Conservation (phyloP, 2,113 vertebrate genomes). For the Cairina moschata region DNA sequence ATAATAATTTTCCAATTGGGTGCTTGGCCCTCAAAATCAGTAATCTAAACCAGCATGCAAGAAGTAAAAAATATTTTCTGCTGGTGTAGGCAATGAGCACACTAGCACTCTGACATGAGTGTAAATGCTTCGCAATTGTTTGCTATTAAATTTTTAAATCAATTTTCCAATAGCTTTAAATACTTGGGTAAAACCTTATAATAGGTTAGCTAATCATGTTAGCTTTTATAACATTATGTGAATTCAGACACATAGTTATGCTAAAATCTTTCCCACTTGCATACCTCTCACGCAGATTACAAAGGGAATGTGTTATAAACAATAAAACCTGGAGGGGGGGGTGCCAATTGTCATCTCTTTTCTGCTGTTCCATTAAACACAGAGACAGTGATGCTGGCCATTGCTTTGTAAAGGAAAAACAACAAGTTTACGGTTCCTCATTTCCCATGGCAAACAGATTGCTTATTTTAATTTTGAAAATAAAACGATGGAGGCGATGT, state of each 20-base stretch:
- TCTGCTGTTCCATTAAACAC: conserved; percentile 74
- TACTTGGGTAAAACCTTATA: conserved; percentile 68
- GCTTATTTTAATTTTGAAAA: conserved; percentile 85
- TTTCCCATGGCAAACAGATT: conserved; percentile 85
- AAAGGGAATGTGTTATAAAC: conserved; percentile 68
- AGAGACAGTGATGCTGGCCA: conserved; percentile 59
- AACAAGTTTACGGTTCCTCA: conserved; percentile 78
- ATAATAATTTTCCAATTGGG: background rate
- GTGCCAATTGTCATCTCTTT: conserved; percentile 60
- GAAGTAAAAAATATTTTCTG: conserved; percentile 19
- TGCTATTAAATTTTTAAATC: conserved; percentile 44
- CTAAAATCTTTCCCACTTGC: conserved; percentile 70
- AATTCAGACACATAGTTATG: conserved; percentile 65
- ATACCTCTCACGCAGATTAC: conserved; percentile 69
- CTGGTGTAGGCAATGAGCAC: background rate
- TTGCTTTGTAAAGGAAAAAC: conserved; percentile 73
- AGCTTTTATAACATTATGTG: conserved; percentile 65
- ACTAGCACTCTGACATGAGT: background rate
- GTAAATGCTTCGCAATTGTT: conserved; percentile 16
- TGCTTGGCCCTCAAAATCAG: conserved; percentile 7
- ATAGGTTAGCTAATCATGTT: conserved; percentile 66
- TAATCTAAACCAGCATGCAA: background rate
- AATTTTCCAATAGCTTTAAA: conserved; percentile 64
- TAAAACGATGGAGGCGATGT: conserved; percentile 77
- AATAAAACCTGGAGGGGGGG: conserved; percentile 71